Evolutionary conservation across 2,797 vertebrate genomes (phyloP).

Genomic region (Anguilla anguilla): DNA sequence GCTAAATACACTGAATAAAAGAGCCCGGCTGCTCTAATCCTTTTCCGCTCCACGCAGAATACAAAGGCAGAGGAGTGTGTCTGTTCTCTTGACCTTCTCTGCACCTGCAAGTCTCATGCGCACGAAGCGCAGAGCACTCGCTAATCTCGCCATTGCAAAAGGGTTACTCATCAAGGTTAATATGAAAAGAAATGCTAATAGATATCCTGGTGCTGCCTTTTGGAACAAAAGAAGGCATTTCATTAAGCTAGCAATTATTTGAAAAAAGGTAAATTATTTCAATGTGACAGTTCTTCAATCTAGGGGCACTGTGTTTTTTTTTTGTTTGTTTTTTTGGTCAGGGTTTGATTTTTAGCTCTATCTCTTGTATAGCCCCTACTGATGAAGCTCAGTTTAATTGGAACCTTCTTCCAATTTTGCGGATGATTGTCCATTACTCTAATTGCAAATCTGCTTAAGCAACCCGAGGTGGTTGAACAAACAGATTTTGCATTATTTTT

Average conservation of each 20-base stretch:
- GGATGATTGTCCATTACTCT: conserved; percentile 41
- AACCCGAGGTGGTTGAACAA: conserved; percentile 33
- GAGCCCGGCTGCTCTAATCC: background rate
- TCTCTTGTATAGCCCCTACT: conserved; percentile 42
- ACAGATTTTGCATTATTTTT: conserved; percentile 26
- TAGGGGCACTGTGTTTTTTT: background rate
- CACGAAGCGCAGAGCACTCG: background rate
- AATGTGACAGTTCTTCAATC: background rate
- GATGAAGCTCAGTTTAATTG: conserved; percentile 49
- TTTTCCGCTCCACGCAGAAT: conserved; percentile 8
- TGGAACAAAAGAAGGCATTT: conserved; percentile 48
- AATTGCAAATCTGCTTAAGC: conserved; percentile 46
- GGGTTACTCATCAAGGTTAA: conserved; percentile 18
- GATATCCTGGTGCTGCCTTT: conserved; percentile 28
- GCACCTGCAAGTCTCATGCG: conserved; percentile 5
- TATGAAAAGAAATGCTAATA: conserved; percentile 28
- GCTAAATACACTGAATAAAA: conserved; percentile 15
- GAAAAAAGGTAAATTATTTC: conserved; percentile 40
- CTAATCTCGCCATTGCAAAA: conserved; percentile 33
- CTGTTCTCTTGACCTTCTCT: conserved; percentile 27
- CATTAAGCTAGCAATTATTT: conserved; percentile 47
- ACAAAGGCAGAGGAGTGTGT: conserved; percentile 13
- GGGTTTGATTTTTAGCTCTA: conserved; percentile 39
- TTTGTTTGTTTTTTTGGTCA: background rate
- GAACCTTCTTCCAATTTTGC: conserved; percentile 22